phyloP scores from a whole-genome alignment of 2,797 vertebrate genomes.

The Hydrocynus forskahlii region DNA sequence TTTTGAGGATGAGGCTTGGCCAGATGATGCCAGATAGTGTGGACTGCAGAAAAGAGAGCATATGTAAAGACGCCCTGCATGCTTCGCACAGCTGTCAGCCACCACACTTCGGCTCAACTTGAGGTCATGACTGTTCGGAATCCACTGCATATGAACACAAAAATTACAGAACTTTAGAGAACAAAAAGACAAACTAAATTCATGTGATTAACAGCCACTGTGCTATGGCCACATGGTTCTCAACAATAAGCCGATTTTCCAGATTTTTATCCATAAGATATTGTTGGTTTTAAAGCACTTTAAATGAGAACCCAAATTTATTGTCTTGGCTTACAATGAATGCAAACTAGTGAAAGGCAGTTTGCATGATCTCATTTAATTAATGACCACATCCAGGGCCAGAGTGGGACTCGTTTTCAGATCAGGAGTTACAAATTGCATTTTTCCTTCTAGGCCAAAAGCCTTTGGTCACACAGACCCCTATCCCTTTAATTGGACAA shows the following conservation, averaged over 20 bases:
- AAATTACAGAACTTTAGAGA: background rate
- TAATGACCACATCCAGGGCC: too few relatives aligned
- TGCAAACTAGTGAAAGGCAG: background rate
- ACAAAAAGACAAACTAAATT: background rate
- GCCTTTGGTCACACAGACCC: too few relatives aligned
- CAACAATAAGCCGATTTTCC: background rate
- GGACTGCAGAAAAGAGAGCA: conserved; percentile 44
- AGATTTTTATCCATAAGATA: background rate
- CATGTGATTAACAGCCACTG: background rate
- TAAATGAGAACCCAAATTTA: background rate
- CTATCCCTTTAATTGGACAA: too few relatives aligned
- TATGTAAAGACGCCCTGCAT: conserved; percentile 49
- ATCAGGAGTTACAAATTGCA: too few relatives aligned
- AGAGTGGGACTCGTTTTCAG: too few relatives aligned
- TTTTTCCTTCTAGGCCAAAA: too few relatives aligned
- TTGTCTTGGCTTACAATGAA: background rate
- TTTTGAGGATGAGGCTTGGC: background rate
- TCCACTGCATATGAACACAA: background rate
- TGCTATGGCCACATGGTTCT: background rate
- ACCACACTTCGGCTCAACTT: conserved; percentile 13
- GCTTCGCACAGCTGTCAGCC: conserved; percentile 29
- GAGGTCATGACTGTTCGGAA: conserved; percentile 17
- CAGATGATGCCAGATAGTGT: conserved; percentile 3
- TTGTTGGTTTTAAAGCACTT: background rate
- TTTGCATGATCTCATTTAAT: background rate